A percentile compares a stretch with the other conserved stretches of the same genome.
phyloP scores from a whole-genome alignment of 2,888 invertebrate species.

The Morpho deidamia region DNA sequence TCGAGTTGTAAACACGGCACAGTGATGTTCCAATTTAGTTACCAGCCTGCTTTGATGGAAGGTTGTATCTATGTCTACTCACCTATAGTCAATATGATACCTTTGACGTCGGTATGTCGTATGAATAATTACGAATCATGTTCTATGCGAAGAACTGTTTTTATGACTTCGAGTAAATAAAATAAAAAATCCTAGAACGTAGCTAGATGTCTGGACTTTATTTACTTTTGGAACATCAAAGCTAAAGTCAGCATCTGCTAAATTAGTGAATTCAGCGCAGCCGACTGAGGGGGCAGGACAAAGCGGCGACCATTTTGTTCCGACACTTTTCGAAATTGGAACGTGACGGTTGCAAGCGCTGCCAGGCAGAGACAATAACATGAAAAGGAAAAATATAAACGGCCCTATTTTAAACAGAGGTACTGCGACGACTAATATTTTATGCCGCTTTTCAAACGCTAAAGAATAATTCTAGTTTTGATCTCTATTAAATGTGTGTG shows the following conservation, averaged over 20 bases:
- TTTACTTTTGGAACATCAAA: conserved; percentile 53
- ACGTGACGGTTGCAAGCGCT: conserved; percentile 78
- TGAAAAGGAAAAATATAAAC: conserved; percentile 79
- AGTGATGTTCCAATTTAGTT: conserved; percentile 77
- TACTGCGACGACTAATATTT: conserved; percentile 58
- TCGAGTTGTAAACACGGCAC: conserved; percentile 74
- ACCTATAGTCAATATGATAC: conserved; percentile 51
- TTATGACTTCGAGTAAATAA: conserved; percentile 11
- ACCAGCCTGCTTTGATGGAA: conserved; percentile 57
- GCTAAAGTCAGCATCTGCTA: conserved; percentile 63
- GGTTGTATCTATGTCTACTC: conserved; percentile 69
- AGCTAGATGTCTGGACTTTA: conserved; percentile 22
- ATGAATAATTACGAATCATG: conserved; percentile 73
- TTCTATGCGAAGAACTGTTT: conserved; percentile 29
- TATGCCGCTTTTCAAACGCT: conserved; percentile 45
- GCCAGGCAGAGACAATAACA: conserved; percentile 75
- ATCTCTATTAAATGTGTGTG: conserved; percentile 16
- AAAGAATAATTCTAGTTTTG: conserved; percentile 34
- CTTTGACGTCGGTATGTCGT: conserved; percentile 70
- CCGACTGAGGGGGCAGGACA: conserved; percentile 56
- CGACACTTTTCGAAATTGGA: conserved; percentile 79
- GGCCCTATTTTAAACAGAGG: conserved; percentile 73
- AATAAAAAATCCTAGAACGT: conserved; percentile 23
- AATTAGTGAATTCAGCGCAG: conserved; percentile 62
- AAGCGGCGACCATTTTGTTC: conserved; percentile 77